Base-by-base conservation (phyloP, 2,888 invertebrate genomes). In the Pandemis corylana region DNA sequence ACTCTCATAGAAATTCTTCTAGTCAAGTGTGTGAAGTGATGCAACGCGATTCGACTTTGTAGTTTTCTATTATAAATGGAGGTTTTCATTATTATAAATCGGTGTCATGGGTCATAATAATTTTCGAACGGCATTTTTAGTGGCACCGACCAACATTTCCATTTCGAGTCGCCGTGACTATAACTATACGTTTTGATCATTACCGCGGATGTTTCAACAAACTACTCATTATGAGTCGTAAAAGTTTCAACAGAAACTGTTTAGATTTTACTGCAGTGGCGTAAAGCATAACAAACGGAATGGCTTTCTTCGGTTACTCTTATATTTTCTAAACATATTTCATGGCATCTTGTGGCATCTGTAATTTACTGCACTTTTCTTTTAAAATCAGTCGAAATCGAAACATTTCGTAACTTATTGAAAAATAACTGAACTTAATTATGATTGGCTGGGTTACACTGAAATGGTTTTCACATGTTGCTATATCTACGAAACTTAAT, bases 171-270 rank as follows among this genome's bases (percentile, higher is more conserved):
- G 10, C 65, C 61, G 73, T 67, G 70, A 69, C 15, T 70, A 44
- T 74, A 42, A 51, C 51, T 64, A 7, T 44, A 6, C 20, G 46
- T 28, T 51, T 53, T 49, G 49, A 67, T 70, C 62, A 71, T 75
- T 51, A 70, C 65, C 42, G 53, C 41, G 42, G 44, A 46, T 66
- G 65, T 67, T 44, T 53, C 67, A 36, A 67, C 66, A 70, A 70
- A 74, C 56, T 74, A 49, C 51, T 36, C 36, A 70, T 71, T 71
- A 75, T 56, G 53, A 62, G 46, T 56, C 71, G 67, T 75, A 75
- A 75, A 74, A 42, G 51, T 74, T 74, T 74, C 74, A 70, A 73
- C 69, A 69, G 72, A 49, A 20, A 9, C 42, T 74, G 74, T 65
- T 74, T 53, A 71, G 67, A 53, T 67, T 75, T 75, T 75, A 71